A percentile compares a stretch with the other conserved stretches of the same genome.
These are phyloP conservation scores for Lordiphosa stackelbergi DNA, from an alignment of 1,140 invertebrate genomes.

Conservation along the genomic window DNA sequence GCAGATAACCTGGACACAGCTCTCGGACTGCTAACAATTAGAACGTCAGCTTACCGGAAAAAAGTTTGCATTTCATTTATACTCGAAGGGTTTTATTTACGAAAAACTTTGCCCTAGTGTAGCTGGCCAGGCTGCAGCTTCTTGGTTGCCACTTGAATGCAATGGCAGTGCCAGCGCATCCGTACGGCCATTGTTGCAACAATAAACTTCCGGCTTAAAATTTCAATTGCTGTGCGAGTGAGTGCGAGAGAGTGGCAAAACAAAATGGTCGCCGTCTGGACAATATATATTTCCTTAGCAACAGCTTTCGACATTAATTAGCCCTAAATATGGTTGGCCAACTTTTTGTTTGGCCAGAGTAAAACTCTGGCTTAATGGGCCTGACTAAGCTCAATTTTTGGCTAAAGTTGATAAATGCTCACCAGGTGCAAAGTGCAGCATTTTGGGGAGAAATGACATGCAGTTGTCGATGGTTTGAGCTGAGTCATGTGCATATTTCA, in stretches of 20 bases:
- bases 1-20: conserved; percentile 51
- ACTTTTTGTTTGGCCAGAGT: background rate
- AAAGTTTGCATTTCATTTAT: conserved; percentile 75
- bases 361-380: background rate
- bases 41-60: conserved; percentile 70
- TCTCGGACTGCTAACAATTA: conserved; percentile 63
- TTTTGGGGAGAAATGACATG: no score
- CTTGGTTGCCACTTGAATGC: conserved; percentile 36
- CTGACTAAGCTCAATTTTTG: conserved; percentile 1
- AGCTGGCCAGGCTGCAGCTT: conserved; percentile 17
- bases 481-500: no score
- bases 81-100: conserved; percentile 64
- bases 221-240: conserved; percentile 52
- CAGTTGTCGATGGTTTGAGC: no score
- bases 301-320: conserved; percentile 72
- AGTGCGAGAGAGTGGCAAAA: conserved; percentile 10
- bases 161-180: conserved; percentile 32
- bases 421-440: no score
- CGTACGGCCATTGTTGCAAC: conserved; percentile 55
- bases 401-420: no score
- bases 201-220: conserved; percentile 71
- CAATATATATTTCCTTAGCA: conserved; percentile 23
- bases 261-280: conserved; percentile 36
- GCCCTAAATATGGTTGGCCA: conserved; percentile 56
- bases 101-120: conserved; percentile 24